Evolutionary conservation across 2,113 vertebrate genomes (phyloP), one percentile per base, ranked within the genome.

Genomic region (Danio rerio): DNA sequence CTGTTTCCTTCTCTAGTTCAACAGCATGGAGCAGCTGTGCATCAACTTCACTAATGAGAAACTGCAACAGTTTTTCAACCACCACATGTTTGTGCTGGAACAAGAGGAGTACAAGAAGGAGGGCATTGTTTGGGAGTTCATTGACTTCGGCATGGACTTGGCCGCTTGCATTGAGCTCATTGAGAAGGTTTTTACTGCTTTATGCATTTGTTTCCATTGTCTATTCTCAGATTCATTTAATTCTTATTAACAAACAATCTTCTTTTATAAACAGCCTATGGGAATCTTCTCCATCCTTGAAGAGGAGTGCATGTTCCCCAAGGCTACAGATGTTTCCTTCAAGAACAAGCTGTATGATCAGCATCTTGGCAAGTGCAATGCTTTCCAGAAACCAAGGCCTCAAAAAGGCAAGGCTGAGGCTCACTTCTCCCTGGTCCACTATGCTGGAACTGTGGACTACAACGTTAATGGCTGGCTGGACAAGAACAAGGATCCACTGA

Each of bases 41-140:
- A 96, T 96, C 88, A 96, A 96, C 88, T 96, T 96, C 91, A 96
- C 95, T 85, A 96, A 96, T 79, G 95, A 96, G 85, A 96, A 96
- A 90, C 92, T 96, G 92, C 95, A 96, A 88, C 95, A 95, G 93
- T 96, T 95, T 52, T 96, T 96, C 91, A 96, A 95, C 86, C 95
- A 96, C 16, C 82, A 89, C 89, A 95, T 96, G 0, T 93, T 93
- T 10, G 95, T 96, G 77, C 91, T 96, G 92, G 95, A 96, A 85
- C 95, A 96, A 83, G 95, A 96, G 79, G 94, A 95, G 76, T 95
- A 95, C 91, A 95, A 95, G 92, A 95, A 95, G 85, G 95, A 96
- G 62, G 95, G 95, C 4, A 96, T 96, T 85, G 87, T 95, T 56
- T 96, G 95, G 95, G 93, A 92, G 15, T 96, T 96, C 89, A 96